Evolutionary conservation across 2,113 vertebrate genomes (phyloP).

Genomic region (Rhagologus leucostigma): DNA sequence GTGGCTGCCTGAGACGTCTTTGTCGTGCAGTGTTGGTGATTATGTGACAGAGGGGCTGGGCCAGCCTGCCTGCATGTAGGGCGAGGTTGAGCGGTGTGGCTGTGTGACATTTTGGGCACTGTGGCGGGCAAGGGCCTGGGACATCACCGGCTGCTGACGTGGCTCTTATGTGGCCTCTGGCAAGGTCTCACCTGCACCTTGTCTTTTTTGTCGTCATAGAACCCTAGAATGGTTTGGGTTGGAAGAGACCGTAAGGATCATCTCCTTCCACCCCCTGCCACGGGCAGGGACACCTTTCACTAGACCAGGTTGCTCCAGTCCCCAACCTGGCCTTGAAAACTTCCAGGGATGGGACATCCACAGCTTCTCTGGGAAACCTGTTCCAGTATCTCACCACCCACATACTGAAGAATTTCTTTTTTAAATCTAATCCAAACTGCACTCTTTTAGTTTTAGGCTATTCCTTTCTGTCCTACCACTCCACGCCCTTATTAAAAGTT

Average conservation of each 20-base stretch:
- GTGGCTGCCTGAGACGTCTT: background rate
- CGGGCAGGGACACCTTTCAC: background rate
- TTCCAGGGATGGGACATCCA: background rate
- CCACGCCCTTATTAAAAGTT: background rate
- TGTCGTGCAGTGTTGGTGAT: background rate
- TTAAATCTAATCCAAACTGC: background rate
- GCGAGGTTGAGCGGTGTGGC: background rate
- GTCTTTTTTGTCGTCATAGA: background rate
- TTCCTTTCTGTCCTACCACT: background rate
- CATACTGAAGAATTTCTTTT: background rate
- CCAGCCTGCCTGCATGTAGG: background rate
- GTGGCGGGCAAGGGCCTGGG: background rate
- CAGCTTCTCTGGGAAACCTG: background rate
- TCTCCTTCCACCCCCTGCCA: background rate
- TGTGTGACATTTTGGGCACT: background rate
- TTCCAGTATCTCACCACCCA: background rate
- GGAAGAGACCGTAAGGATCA: background rate
- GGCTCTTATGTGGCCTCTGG: background rate
- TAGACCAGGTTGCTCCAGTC: background rate
- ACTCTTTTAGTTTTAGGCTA: background rate
- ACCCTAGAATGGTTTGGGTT: background rate
- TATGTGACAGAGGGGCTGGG: background rate
- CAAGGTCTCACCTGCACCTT: background rate
- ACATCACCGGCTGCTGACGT: background rate
- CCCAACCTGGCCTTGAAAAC: background rate